Base-by-base conservation (phyloP, 2,888 invertebrate genomes). In the Amphimallon solstitiale region DNA sequence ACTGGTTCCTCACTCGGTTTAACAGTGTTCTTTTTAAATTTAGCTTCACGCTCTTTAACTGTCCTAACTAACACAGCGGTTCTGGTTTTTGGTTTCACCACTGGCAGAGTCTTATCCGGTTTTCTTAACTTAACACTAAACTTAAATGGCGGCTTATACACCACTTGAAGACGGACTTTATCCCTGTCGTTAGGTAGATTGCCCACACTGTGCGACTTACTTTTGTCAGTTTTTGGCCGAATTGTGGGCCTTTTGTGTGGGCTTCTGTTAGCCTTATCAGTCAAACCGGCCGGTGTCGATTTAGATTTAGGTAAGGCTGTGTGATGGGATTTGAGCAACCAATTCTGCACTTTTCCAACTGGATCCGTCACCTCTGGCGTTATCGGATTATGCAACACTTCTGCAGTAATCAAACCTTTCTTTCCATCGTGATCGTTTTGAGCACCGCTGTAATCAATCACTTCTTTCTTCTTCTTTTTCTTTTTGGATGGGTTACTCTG, bases 91-190 rank as follows among this genome's bases (percentile, higher is more conserved):
- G 77, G 77, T 3, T 67, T 73, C 37, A 71, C 73, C 37, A 85
- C 84, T 15, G 59, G 19, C 34, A 34, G 34, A 10, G 61, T 60
- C 79, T 90, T 90, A 70, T 90, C 90, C 62, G 90, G 88, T 76
- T 90, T 90, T 66, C 89, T 86, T 69, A 94, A 86, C 78, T 92
- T 92, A 62, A 94, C 87, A 79, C 92, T 93, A 81, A 94, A 93
- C 76, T 92, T 91, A 82, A 94, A 94, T 9, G 94, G 94, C 56
- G 94, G 93, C 79, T 93, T 93, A 80, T 93, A 94, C 21, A 94
- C 92, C 35, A 94, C 93, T 81, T 94, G 94, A 17, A 94, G 83
- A 71, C 92, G 88, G 9, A 93, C 89, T 79, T 92, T 92, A 66
- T 87, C 87, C 66, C 83, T 82, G 68, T 82, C 82, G 45, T 85